Conservation (phyloP, 2,113 vertebrate species). For the Apteryx owenii region DNA sequence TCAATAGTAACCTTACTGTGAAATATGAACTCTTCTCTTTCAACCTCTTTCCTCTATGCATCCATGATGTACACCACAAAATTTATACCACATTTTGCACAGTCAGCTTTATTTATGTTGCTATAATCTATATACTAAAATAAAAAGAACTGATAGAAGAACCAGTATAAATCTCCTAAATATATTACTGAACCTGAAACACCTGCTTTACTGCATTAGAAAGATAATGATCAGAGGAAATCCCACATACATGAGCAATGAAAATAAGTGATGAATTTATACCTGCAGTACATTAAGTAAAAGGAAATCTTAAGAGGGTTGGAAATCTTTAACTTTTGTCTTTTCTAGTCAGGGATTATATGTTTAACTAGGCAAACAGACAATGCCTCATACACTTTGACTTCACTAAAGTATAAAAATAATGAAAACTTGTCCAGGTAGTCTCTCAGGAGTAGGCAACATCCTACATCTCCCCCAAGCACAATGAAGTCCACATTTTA, state of each 20-base stretch:
- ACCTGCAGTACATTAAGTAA: neutral
- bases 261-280: neutral
- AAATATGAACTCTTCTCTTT: neutral
- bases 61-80: neutral
- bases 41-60: neutral
- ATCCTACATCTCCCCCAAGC: neutral
- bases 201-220: neutral
- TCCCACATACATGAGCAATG: neutral
- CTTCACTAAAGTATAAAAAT: neutral
- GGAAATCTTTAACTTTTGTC: neutral
- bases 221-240: neutral
- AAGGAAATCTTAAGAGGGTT: neutral
- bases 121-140: neutral
- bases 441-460: neutral
- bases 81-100: neutral
- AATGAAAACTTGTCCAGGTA: neutral
- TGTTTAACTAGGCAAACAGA: neutral
- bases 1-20: accelerated
- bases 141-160: neutral
- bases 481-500: too few relatives aligned
- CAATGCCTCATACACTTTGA: neutral
- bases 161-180: neutral
- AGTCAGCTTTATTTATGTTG: neutral
- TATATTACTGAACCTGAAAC: neutral
- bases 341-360: neutral